phyloP scores from a whole-genome alignment of 2,888 invertebrate species.

The Erpobdella octoculata region DNA sequence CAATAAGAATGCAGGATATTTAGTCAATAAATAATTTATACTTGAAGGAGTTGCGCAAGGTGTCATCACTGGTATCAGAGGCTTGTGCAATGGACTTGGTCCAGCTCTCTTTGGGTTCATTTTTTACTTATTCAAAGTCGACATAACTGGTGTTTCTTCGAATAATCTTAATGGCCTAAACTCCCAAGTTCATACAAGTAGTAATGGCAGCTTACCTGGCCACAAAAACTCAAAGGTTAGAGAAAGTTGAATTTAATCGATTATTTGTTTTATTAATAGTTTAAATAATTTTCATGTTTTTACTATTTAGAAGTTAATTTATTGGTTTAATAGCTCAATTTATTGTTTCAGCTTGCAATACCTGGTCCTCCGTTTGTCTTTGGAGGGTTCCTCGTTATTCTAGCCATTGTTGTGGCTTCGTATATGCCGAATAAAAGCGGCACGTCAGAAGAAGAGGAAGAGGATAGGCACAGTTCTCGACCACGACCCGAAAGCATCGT shows the following conservation, averaged over 20 bases:
- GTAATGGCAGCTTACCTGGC: background rate
- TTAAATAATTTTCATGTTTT: background rate
- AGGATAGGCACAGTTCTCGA: background rate
- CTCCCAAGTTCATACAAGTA: background rate
- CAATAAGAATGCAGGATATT: too few species aligned
- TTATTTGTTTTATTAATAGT: background rate
- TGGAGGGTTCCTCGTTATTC: slow-evolving; percentile 89
- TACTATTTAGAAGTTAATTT: too few species aligned
- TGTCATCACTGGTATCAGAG: slow-evolving; percentile 96
- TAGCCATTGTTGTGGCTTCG: slow-evolving; percentile 74
- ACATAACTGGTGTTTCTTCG: slow-evolving; percentile 49
- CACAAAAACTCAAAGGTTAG: background rate
- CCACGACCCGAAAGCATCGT: too few species aligned
- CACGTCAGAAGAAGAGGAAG: background rate
- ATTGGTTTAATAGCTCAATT: too few species aligned
- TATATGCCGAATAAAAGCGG: slow-evolving; percentile 46
- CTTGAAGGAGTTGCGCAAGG: slow-evolving; percentile 65
- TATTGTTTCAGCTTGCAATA: slow-evolving; percentile 61
- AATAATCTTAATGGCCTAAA: background rate
- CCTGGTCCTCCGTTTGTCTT: slow-evolving; percentile 98
- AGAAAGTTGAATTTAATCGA: too few species aligned
- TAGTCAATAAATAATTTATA: too few species aligned
- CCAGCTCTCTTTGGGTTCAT: slow-evolving; percentile 97
- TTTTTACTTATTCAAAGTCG: slow-evolving; percentile 95
- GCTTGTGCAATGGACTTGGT: slow-evolving; percentile 92